Base-by-base conservation (phyloP, 2,888 invertebrate species). In the Ceraclea dissimilis region DNA sequence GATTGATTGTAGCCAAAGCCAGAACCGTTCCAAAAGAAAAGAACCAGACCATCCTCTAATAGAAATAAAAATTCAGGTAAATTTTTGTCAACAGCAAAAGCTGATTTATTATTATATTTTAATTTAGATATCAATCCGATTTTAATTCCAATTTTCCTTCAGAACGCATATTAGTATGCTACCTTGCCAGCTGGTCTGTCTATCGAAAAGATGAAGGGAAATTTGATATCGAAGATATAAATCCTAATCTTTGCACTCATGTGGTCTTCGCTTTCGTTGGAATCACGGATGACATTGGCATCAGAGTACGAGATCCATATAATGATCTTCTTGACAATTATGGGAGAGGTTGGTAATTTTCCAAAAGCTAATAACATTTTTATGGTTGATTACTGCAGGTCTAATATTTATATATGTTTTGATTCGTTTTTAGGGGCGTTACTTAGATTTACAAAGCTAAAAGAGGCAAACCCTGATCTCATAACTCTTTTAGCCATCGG, bases 101-200 rank as follows among this genome's bases (percentile, higher is more conserved):
- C n/a, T n/a, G n/a, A n/a, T n/a, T n/a, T n/a, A n/a, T n/a, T n/a
- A n/a, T n/a, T n/a, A n/a, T n/a, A n/a, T n/a, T n/a, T n/a, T n/a
- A n/a, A n/a, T n/a, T n/a, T n/a, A n/a, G n/a, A n/a, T n/a, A n/a
- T n/a, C n/a, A n/a, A n/a, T n/a, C n/a, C n/a, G n/a, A n/a, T n/a
- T n/a, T n/a, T 26, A 26, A 26, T 26, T 26, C 26, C 26, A n/a
- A n/a, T n/a, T n/a, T 16, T 39, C 2, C 13, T 39, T 39, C 39
- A 39, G 39, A 39, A 39, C 5, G 13, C 39, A 16, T 39, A 4
- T 13, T 39, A 39, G 49, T 50, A 6, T 90, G 90, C 64, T 90
- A 90, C 69, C 85, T 82, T 63, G 87, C 87, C 2, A 82, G 84
- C 8, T 90, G 90, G 90, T 79, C 90, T 0, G 80, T 80, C 0